phyloP scores from a whole-genome alignment of 1,140 invertebrate genomes.

The Trypoxylus dichotomus region DNA sequence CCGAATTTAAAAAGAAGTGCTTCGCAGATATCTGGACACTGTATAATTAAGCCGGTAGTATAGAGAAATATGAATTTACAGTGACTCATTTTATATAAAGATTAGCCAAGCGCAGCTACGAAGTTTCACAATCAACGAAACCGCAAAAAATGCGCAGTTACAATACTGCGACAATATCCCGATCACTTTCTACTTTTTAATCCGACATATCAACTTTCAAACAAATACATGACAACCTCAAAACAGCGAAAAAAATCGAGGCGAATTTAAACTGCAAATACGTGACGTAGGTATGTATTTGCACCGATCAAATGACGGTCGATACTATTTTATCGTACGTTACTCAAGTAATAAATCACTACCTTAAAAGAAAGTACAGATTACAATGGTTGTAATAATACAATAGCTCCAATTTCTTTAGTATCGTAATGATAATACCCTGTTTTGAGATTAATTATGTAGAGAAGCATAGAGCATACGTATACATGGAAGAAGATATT shows the following conservation, averaged over 20 bases:
- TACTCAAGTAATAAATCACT: not conserved
- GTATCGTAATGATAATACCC: not conserved
- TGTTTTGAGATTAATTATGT: constrained; percentile 13
- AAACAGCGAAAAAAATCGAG: constrained; percentile 4
- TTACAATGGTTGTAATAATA: not conserved
- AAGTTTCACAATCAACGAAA: constrained; percentile 9
- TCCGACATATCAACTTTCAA: constrained; percentile 6
- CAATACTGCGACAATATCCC: constrained; percentile 6
- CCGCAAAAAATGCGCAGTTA: constrained; percentile 7
- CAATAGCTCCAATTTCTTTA: not conserved
- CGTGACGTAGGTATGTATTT: constrained; percentile 4
- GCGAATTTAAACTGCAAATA: not conserved
- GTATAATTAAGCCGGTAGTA: no score
- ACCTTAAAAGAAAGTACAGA: not conserved
- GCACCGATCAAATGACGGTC: not conserved
- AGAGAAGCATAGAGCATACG: not conserved
- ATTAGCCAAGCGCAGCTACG: not conserved
- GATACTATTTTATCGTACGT: not conserved
- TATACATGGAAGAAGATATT: constrained; percentile 10
- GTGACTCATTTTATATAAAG: not conserved
- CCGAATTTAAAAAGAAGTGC: no score
- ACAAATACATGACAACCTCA: constrained; percentile 11
- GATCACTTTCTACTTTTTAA: constrained; percentile 8
- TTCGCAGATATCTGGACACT: no score
- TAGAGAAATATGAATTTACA: no score